Evolutionary conservation across 2,113 vertebrate species (phyloP).

Genomic region (Cochlearius cochlearius): DNA sequence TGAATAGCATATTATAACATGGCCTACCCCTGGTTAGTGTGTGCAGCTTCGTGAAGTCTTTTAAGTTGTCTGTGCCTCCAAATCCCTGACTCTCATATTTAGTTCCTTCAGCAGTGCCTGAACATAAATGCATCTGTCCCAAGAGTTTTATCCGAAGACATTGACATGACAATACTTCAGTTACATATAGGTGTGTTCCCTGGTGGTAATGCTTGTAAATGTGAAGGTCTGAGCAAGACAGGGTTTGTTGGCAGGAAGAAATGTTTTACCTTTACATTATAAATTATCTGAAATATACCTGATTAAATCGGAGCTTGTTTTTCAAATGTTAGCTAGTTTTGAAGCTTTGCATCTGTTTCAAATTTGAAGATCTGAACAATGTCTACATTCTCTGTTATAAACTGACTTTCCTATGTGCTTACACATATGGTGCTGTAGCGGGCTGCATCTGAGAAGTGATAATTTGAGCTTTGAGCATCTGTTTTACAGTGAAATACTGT

Average conservation of each 20-base stretch:
- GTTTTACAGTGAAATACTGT: background rate
- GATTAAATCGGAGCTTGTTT: background rate
- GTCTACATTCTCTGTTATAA: background rate
- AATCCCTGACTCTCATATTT: background rate
- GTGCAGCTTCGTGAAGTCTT: background rate
- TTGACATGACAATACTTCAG: background rate
- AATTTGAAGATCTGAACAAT: background rate
- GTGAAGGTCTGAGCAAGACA: background rate
- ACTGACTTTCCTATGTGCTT: background rate
- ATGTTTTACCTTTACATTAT: background rate
- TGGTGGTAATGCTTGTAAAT: background rate
- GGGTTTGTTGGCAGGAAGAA: background rate
- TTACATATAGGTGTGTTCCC: background rate
- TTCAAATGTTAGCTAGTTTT: background rate
- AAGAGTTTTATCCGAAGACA: background rate
- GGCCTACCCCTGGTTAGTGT: background rate
- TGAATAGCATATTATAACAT: background rate
- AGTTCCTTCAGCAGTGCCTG: background rate
- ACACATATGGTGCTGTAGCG: background rate
- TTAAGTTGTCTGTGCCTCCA: background rate
- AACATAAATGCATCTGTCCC: background rate
- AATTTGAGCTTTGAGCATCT: background rate
- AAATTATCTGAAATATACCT: background rate
- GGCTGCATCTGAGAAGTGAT: background rate
- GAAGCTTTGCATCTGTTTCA: background rate